These are phyloP conservation scores for Lydus trimaculatus DNA, from an alignment of 2,888 invertebrate species.

Conservation along the genomic window DNA sequence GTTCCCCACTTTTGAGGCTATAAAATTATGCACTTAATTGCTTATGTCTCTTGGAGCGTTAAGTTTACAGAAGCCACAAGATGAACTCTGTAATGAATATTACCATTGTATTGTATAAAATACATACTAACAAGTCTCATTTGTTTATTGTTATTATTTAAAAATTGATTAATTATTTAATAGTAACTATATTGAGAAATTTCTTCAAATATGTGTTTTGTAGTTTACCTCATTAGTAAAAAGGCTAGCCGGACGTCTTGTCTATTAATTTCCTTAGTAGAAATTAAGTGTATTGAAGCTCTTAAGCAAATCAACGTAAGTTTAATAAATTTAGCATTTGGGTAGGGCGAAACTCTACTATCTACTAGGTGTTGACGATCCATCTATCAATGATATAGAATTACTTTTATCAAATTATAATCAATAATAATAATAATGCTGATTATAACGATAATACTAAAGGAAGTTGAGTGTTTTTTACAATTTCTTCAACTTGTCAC, in stretches of 20 bases:
- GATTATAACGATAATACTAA: not conserved
- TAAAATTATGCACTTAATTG: conserved; percentile 62
- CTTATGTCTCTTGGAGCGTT: conserved; percentile 59
- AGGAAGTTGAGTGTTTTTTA: not conserved
- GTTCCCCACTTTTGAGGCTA: conserved; percentile 55
- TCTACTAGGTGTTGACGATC: conserved; percentile 3
- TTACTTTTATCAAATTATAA: conserved; percentile 3
- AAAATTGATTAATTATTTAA: not conserved
- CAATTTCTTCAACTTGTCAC: conserved; percentile 12
- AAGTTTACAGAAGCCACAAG: conserved; percentile 54
- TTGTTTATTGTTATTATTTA: not conserved
- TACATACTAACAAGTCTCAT: conserved; percentile 23
- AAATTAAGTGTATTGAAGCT: conserved; percentile 58
- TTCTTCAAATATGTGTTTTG: not conserved
- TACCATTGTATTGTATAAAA: conserved; percentile 45
- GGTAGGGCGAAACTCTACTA: conserved; percentile 46
- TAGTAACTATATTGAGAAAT: not conserved
- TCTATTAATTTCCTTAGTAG: conserved; percentile 59
- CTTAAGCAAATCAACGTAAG: conserved; percentile 58
- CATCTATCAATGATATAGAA: conserved; percentile 12
- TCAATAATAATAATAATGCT: conserved; percentile 1
- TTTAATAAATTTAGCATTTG: conserved; percentile 51
- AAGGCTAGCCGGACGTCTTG: conserved; percentile 50
- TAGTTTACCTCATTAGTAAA: conserved; percentile 55
- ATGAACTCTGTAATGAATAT: conserved; percentile 54